These are phyloP conservation scores for Nyctalus aviator DNA, from an alignment of 2,797 vertebrate genomes.

Conservation along the genomic window DNA sequence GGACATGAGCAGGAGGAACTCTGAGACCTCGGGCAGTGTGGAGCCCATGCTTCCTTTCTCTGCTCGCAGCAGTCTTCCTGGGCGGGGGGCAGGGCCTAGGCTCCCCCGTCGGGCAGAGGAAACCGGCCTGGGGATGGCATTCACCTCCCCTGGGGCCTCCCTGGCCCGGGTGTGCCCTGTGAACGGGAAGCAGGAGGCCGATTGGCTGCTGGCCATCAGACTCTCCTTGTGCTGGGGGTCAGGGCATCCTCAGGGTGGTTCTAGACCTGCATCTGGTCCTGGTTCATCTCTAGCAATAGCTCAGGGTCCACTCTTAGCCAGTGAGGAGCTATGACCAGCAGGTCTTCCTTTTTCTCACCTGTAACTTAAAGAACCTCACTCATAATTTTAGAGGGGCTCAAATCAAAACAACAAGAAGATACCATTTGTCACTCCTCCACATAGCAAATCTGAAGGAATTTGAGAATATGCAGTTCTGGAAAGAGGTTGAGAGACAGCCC, in stretches of 20 bases:
- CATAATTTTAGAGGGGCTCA: neutral
- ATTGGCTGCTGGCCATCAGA: neutral
- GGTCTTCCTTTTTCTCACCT: neutral
- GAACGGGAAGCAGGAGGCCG: neutral
- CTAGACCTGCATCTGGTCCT: neutral
- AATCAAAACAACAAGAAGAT: neutral
- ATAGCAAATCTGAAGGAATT: neutral
- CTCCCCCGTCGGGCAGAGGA: neutral
- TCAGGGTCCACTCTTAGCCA: neutral
- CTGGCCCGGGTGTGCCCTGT: too few species aligned
- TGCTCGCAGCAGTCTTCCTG: neutral
- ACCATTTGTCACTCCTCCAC: neutral
- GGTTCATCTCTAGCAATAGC: neutral
- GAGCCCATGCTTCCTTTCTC: neutral
- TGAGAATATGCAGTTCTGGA: neutral
- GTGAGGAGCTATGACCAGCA: neutral
- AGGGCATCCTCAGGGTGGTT: neutral
- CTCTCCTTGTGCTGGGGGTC: neutral
- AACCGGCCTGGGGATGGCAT: neutral
- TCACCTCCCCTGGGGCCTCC: neutral
- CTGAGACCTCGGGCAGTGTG: neutral
- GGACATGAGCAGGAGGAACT: neutral
- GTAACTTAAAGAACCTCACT: constrained; percentile 15
- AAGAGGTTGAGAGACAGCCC: neutral
- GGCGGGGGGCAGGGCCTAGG: fast-evolving